Evolutionary conservation across 1,140 invertebrate species (phyloP), one percentile per base, ranked within the genome.

Genomic region (Stegodyphus dumicola): DNA sequence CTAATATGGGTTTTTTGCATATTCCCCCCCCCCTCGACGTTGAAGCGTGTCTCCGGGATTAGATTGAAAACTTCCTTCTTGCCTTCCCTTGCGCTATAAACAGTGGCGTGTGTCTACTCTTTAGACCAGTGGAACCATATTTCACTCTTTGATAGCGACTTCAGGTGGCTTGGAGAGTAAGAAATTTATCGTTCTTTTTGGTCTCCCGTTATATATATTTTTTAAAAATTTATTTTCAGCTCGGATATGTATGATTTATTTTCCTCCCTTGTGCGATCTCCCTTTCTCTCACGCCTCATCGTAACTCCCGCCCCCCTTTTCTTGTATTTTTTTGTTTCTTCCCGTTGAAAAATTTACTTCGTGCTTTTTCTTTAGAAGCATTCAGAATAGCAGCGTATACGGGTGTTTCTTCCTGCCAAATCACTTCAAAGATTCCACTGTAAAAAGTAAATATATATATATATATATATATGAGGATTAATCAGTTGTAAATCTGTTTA

Each of bases 111-210:
- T 60, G 56, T 60, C 74, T 53, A 11, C 66, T 67, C 9, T 67
- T 67, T 54, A 81, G 56, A n/a, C 53, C 33, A 33, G 9, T 69
- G 54, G 49, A 66, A 71, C 71, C 80, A 83, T 83, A 83, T 75
- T 75, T 83, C 80, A 83, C 64, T 83, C 49, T 66, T 83, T 75
- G 80, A 83, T 83, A 83, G 70, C 80, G 80, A 65, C 71, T 83
- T 83, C 80, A 83, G 80, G 80, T 83, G 71, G 70, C 56, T 83
- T 33, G 60, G 71, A 80, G 69, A 73, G 67, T 73, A 69, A 54
- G 78, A 83, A 83, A 83, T 83, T 83, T 83, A 83, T 83, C 70
- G 80, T 71, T 80, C 71, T 66, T 77, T 67, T 70, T 83, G 60
- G 49, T 56, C 54, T 33, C 75, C n/a, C 10, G 49, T 56, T 83